phyloP scores from a whole-genome alignment of 2,888 invertebrate species.

The Nyleta sp. region DNA sequence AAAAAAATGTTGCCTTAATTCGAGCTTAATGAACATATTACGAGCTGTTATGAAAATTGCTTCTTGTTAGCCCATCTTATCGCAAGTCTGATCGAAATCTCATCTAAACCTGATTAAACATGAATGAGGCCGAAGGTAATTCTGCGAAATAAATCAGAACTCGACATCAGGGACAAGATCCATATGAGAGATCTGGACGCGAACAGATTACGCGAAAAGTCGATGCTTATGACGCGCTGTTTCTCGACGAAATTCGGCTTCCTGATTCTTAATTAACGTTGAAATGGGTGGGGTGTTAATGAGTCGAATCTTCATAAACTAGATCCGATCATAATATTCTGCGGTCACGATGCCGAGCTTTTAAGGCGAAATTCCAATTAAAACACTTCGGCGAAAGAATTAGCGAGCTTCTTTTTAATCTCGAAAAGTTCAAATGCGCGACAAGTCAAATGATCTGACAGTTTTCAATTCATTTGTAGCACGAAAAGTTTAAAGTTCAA shows the following conservation, averaged over 20 bases:
- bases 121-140: conserved; percentile 6
- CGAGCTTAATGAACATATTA: conserved; percentile 4
- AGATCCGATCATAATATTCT: conserved; percentile 8
- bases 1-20: not conserved
- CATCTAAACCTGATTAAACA: conserved; percentile 27
- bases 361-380: not conserved
- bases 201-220: conserved; percentile 1
- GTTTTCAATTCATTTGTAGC: no score
- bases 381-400: not conserved
- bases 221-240: not conserved
- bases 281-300: conserved; percentile 6
- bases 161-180: not conserved
- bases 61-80: conserved; percentile 17
- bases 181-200: not conserved
- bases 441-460: no score
- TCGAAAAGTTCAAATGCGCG: no score
- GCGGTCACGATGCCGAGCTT: not conserved
- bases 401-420: no score
- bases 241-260: not conserved
- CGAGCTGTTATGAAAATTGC: conserved; percentile 18
- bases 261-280: conserved; percentile 14
- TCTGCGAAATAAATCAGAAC: conserved; percentile 15
- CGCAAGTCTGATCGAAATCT: conserved; percentile 15
- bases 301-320: conserved; percentile 13
- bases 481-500: no score